Percentiles rank a stretch among this genome's conserved stretches.
These are phyloP conservation scores for Drosophila koepferae DNA, from an alignment of 2,888 invertebrate genomes.

Conservation along the genomic window DNA sequence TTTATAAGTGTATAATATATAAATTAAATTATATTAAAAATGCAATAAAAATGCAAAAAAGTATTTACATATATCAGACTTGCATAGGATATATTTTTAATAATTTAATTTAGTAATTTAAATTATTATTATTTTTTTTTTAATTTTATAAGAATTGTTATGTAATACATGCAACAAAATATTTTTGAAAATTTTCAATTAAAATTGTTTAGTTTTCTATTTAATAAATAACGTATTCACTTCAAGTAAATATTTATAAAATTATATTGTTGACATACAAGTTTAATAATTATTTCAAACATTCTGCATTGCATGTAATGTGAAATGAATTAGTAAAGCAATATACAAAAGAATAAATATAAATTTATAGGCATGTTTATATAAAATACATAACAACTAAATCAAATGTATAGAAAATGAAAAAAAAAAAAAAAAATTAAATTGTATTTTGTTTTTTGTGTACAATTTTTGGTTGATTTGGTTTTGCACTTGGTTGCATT, in stretches of 20 bases:
- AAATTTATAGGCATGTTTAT: neutral
- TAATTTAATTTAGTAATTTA: no score
- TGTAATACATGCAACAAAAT: no score
- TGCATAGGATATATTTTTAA: no score
- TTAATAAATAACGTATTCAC: neutral
- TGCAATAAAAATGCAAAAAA: no score
- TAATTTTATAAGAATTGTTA: no score
- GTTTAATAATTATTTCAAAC: neutral
- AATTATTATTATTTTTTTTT: no score
- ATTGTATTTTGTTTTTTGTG: slow-evolving; percentile 71
- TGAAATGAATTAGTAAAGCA: neutral
- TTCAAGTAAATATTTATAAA: neutral
- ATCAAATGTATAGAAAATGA: neutral
- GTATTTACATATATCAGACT: no score
- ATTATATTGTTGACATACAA: neutral
- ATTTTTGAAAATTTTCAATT: no score
- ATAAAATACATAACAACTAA: slow-evolving; percentile 14
- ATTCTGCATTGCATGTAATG: neutral
- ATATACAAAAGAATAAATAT: neutral
- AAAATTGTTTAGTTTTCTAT: neutral
- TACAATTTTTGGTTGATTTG: slow-evolving; percentile 68
- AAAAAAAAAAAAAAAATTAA: slow-evolving; percentile 45
- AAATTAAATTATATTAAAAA: no score
- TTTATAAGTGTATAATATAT: no score
- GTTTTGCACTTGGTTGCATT: slow-evolving; percentile 68